phyloP scores from a whole-genome alignment of 2,888 invertebrate genomes.

The Eristalis intricaria region DNA sequence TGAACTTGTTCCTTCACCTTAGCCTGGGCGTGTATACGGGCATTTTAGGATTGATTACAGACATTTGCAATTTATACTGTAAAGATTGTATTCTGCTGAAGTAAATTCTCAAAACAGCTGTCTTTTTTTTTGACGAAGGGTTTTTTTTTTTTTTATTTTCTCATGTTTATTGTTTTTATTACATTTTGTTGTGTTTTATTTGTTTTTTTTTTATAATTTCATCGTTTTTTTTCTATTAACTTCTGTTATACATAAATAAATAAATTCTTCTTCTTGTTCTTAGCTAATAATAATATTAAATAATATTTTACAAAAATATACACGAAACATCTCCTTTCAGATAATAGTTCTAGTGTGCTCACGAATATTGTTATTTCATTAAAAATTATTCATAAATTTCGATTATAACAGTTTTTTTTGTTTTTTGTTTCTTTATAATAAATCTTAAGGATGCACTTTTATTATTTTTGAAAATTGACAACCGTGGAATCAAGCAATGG shows the following conservation, averaged over 20 bases:
- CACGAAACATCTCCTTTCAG: slow-evolving; percentile 31
- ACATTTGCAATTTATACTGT: no score
- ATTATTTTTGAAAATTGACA: neutral
- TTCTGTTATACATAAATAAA: slow-evolving; percentile 47
- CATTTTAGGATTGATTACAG: no score
- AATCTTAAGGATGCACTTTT: neutral
- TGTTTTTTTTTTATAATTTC: slow-evolving; percentile 18
- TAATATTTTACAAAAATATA: slow-evolving; percentile 59
- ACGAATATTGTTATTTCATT: slow-evolving; percentile 12
- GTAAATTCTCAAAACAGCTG: neutral
- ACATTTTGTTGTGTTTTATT: slow-evolving; percentile 34
- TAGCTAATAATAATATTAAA: slow-evolving; percentile 42
- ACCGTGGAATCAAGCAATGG: neutral
- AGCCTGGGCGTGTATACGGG: no score
- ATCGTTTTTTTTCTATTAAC: slow-evolving; percentile 14
- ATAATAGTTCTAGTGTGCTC: slow-evolving; percentile 22
- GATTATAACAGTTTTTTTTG: neutral
- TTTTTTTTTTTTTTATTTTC: slow-evolving; percentile 28
- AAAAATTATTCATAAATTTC: slow-evolving; percentile 7
- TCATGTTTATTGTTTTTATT: slow-evolving; percentile 39
- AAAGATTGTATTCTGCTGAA: neutral
- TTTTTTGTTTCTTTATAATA: neutral
- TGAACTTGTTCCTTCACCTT: no score
- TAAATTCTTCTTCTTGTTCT: slow-evolving; percentile 29
- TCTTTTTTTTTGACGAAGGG: slow-evolving; percentile 56